Evolutionary conservation across 2,888 invertebrate genomes (phyloP), one percentile per base, ranked within the genome.

Genomic region (Liodrosophila aerea): DNA sequence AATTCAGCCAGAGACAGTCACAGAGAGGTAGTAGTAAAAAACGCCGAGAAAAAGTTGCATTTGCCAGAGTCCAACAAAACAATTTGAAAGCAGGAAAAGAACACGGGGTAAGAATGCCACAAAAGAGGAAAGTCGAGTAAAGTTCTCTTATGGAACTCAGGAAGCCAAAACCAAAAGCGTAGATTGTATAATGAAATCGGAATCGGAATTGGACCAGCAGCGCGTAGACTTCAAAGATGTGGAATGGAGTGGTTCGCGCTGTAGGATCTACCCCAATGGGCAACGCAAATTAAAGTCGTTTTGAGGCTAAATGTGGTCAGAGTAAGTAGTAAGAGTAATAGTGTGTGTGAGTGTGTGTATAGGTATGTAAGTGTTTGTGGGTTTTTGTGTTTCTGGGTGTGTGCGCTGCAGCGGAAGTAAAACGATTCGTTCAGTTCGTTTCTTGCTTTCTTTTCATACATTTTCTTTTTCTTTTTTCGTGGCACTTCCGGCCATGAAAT

Each of bases 231-330:
- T 5, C 22, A 16, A 9, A 46, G 54, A 56, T 54, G 44, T 36
- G 56, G 31, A 16, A 34, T 13, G 36, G 41, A n/a, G n/a, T n/a
- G n/a, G 16, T 34, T 15, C n/a, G 45, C 29, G 44, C 27, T 40
- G 22, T 33, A 33, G 64, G 16, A 59, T 59, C 54, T 56, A 49
- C 13, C 39, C 59, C 56, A 37, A n/a, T 49, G 59, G 70, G 53
- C 64, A 81, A 81, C 81, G 67, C 81, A 83, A 76, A 82, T 83
- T 83, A 83, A 83, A 83, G 66, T 75, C 67, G 66, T 75, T 83
- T 81, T 83, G 73, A 53, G 71, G 81, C 63, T 80, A 71, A 76
- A 73, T 70, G 62, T 57, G 53, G n/a, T 12, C 30, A 43, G 11
- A 43, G 11, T 29, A 7, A 30, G 11, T n/a, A 43, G 16, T 9